These are phyloP conservation scores for Oncorhynchus gorbuscha DNA, from an alignment of 2,113 vertebrate genomes.

Conservation along the genomic window DNA sequence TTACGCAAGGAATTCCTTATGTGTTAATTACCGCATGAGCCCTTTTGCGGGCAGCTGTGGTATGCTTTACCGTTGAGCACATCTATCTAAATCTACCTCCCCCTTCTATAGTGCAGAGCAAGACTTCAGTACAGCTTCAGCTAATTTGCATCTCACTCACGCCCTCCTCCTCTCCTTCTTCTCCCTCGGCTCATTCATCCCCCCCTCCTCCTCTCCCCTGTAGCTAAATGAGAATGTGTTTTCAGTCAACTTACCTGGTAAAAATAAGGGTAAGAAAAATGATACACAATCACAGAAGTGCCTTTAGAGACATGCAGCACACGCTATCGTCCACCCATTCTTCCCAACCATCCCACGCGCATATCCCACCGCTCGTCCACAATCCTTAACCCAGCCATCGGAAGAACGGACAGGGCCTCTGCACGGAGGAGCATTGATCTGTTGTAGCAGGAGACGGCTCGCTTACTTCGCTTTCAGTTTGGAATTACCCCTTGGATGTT, in stretches of 20 bases:
- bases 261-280: too few relatives aligned
- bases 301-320: too few relatives aligned
- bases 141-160: background rate
- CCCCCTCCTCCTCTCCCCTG: too few relatives aligned
- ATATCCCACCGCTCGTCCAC: background rate
- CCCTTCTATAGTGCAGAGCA: background rate
- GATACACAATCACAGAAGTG: too few relatives aligned
- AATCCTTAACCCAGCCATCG: background rate
- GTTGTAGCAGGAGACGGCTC: conserved; percentile 43
- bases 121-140: background rate
- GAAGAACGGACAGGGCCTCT: background rate
- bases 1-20: conserved; percentile 52
- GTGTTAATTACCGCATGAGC: conserved; percentile 48
- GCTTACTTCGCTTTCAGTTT: conserved; percentile 42
- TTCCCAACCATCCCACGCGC: conserved; percentile 19
- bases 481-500: conserved; percentile 23
- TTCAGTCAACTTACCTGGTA: too few relatives aligned
- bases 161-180: background rate
- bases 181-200: too few relatives aligned
- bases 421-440: conserved; percentile 33
- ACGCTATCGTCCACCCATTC: background rate
- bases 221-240: too few relatives aligned
- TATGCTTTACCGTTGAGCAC: conserved; percentile 39
- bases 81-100: conserved; percentile 41
- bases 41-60: conserved; percentile 41